Percentiles rank a stretch among this genome's conserved stretches.
phyloP scores from a whole-genome alignment of 2,888 invertebrate genomes.

The Xanthorhoe spadicearia region DNA sequence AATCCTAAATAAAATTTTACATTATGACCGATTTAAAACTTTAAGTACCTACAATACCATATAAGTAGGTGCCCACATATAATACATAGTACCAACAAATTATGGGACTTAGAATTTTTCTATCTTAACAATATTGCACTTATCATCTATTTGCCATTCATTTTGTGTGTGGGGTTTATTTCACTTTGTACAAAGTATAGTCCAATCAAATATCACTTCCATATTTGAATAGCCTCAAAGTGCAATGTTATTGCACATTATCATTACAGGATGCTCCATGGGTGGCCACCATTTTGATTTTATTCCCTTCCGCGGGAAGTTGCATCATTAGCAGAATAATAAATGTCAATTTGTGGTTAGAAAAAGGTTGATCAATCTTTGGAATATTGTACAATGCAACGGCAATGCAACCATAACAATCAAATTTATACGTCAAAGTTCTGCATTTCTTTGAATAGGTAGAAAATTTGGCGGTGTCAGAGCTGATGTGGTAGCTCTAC shows the following conservation, averaged over 20 bases:
- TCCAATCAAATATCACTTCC: conserved; percentile 32
- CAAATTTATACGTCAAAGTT: not conserved
- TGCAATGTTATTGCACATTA: conserved; percentile 43
- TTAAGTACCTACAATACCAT: too few relatives aligned
- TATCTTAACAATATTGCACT: too few relatives aligned
- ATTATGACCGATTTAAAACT: not conserved
- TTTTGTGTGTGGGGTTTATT: too few relatives aligned
- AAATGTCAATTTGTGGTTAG: conserved; percentile 40
- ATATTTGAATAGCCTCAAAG: conserved; percentile 9
- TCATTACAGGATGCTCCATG: conserved; percentile 70
- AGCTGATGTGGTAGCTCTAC: too few relatives aligned
- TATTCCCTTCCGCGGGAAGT: conserved; percentile 61
- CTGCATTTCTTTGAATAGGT: not conserved
- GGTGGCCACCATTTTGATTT: conserved; percentile 74
- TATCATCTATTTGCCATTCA: too few relatives aligned
- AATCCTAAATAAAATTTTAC: too few relatives aligned
- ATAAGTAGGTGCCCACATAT: too few relatives aligned
- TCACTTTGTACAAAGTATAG: too few relatives aligned
- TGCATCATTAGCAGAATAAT: conserved; percentile 51
- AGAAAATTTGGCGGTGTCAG: too few relatives aligned
- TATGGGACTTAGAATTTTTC: too few relatives aligned
- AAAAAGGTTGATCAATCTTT: conserved; percentile 4
- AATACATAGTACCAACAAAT: too few relatives aligned
- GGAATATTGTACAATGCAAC: not conserved
- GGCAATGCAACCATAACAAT: not conserved